These are phyloP conservation scores for Bombus cullumanus DNA, from an alignment of 1,140 invertebrate genomes.

Conservation along the genomic window DNA sequence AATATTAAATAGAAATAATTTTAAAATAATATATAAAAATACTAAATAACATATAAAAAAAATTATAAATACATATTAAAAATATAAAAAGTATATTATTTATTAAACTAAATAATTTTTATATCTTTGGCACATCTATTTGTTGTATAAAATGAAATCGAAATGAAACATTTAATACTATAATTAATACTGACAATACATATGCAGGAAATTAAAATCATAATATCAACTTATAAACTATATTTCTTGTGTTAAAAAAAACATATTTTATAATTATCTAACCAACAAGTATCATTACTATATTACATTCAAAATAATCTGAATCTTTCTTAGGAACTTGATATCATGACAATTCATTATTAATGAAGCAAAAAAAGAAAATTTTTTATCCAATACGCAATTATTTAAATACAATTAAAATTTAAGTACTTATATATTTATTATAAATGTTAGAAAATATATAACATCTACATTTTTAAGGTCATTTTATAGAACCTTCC, in stretches of 20 bases:
- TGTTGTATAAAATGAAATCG: not conserved
- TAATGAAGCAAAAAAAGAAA: not conserved
- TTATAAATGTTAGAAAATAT: conserved; percentile 37
- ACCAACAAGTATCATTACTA: not conserved
- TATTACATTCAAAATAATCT: not conserved
- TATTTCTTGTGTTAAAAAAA: not conserved
- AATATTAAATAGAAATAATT: not conserved
- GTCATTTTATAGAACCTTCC: not conserved
- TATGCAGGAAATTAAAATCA: not conserved
- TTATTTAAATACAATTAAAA: conserved; percentile 2
- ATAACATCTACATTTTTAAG: conserved; percentile 29
- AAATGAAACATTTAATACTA: not conserved
- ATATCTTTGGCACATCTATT: conserved; percentile 29
- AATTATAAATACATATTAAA: too few species aligned
- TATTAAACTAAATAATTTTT: not conserved
- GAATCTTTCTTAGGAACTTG: conserved; percentile 28
- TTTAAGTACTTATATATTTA: not conserved
- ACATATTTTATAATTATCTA: not conserved
- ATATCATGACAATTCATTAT: conserved; percentile 9
- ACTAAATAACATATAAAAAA: not conserved
- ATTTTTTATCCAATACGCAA: not conserved
- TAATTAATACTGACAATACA: conserved; percentile 1
- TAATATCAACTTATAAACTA: not conserved
- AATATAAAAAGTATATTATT: not conserved
- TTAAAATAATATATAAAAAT: not conserved